phyloP scores from a whole-genome alignment of 2,113 vertebrate genomes.

The Chiloscyllium plagiosum region DNA sequence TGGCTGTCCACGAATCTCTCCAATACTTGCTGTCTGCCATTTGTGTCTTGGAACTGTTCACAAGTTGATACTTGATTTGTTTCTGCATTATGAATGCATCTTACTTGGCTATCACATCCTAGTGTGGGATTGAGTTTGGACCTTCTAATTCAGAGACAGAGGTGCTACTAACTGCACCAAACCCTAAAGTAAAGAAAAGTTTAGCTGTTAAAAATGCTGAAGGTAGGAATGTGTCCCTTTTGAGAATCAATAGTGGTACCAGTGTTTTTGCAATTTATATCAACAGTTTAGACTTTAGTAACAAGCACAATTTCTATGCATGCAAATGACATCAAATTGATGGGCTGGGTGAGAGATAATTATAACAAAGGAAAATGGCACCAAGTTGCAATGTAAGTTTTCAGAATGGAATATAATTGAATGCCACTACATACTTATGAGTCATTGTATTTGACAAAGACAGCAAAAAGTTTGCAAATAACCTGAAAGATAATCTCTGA shows the following conservation, averaged over 20 bases:
- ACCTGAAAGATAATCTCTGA: neutral
- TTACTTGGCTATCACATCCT: no score
- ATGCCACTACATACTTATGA: no score
- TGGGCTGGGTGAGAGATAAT: neutral
- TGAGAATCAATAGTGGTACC: neutral
- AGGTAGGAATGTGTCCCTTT: neutral
- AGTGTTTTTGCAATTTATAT: no score
- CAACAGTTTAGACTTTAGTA: neutral
- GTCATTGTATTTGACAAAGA: neutral
- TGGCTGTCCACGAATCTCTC: no score
- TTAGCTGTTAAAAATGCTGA: neutral
- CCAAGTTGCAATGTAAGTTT: neutral
- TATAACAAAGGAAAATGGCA: neutral
- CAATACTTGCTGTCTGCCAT: no score
- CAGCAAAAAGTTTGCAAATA: neutral
- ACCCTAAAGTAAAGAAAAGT: neutral
- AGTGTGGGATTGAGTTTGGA: no score
- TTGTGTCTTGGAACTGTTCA: no score
- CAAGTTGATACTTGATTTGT: no score
- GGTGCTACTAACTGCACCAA: no score
- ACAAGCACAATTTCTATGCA: neutral
- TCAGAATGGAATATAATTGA: no score
- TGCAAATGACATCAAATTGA: neutral
- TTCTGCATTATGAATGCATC: no score
- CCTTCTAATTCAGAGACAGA: no score